Conservation (phyloP, 2,888 invertebrate genomes). For the Harmothoe impar region DNA sequence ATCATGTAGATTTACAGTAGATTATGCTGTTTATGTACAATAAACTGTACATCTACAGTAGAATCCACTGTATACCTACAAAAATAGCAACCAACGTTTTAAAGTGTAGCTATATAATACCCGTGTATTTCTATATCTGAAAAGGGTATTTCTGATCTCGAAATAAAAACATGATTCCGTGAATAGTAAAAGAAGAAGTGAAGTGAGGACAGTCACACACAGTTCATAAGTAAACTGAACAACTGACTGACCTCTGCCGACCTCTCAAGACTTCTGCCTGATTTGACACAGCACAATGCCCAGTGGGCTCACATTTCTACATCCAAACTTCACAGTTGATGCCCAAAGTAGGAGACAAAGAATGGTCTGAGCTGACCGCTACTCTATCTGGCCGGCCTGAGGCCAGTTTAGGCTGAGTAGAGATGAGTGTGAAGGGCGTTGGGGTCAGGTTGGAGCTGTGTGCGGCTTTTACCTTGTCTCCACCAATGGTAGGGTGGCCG, state of each 20-base stretch:
- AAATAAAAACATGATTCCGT: too few species aligned
- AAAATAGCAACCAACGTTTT: too few species aligned
- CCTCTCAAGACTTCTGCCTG: neutral
- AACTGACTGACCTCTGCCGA: neutral
- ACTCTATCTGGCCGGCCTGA: neutral
- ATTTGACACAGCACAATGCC: neutral
- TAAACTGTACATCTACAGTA: too few species aligned
- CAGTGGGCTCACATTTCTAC: neutral
- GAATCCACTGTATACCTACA: too few species aligned
- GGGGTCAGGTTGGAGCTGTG: neutral
- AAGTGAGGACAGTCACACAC: neutral
- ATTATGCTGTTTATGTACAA: too few species aligned
- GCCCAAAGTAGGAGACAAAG: neutral
- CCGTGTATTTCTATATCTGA: too few species aligned
- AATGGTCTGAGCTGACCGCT: neutral
- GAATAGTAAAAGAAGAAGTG: neutral
- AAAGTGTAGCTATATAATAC: too few species aligned
- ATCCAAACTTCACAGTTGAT: neutral
- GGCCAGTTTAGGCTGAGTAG: neutral
- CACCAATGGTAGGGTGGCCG: neutral
- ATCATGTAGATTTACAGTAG: too few species aligned
- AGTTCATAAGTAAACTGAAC: neutral
- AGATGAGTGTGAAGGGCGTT: neutral
- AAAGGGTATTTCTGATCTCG: too few species aligned
- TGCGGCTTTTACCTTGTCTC: neutral